Base-by-base conservation (phyloP, 37 sponge, comb jelly and placozoan genomes). In the Crambe crambe region DNA sequence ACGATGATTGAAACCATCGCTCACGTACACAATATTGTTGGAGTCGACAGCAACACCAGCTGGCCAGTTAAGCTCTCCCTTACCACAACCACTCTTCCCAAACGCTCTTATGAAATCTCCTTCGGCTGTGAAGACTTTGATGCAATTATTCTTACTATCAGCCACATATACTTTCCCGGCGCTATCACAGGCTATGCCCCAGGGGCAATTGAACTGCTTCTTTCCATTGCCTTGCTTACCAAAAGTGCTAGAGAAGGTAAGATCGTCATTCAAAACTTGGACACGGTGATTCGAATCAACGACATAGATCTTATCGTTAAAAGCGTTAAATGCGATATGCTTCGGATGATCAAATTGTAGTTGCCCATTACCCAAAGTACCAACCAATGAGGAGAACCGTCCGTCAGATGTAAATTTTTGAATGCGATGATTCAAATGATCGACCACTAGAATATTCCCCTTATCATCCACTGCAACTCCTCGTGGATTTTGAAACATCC, bases 361-460 rank as follows among this genome's bases (percentile, higher is more conserved):
- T 36, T 56, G 78, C 37, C 70, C 75, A 44, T 30, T 67, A 29
- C 84, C 87, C 27, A 63, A 75, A 2, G 60, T 35, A 0, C 92
- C 92, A 41, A 86, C 64, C 22, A 58, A 42, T 56, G 37, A 51
- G 39, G 74, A 37, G 37, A 72, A 83, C 25, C 74, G n/a, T 10
- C 87, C 92, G 18, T 79, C 72, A 30, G 67, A 9, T 39, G 91
- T 78, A 71, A 91, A 86, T 41, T 77, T 72, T 65, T 91, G 92
- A 26, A 85, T 82, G 6, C 78, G 70, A 47, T 85, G 60, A 35
- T 85, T 85, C 0, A 59, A 59, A 56, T 26, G 26, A 42, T 84
- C 84, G 3, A 35, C 66, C 27, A 82, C 83, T 42, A 56, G 34
- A 42, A 82, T 66, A 35, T 82, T 82, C 36, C 39, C 63, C 12